phyloP scores from a whole-genome alignment of 2,888 invertebrate genomes.

The Limnephilus marmoratus region DNA sequence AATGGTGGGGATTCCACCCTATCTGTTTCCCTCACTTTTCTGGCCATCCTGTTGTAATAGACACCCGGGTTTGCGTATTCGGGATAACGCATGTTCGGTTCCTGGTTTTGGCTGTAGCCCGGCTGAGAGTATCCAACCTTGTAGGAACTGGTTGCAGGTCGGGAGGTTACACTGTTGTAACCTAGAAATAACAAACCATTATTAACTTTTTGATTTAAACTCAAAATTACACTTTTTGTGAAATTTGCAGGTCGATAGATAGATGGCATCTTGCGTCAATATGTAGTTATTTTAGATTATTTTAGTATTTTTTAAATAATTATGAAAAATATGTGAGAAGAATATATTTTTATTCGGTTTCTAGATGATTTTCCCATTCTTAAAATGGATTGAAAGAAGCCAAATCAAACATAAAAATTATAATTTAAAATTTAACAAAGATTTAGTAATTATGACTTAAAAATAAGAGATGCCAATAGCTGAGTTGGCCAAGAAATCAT shows the following conservation, averaged over 20 bases:
- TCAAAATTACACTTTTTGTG: neutral
- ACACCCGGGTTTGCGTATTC: constrained; percentile 71
- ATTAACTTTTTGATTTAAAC: neutral
- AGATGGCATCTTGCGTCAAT: no score
- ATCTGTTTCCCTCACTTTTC: constrained; percentile 71
- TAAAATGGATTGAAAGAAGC: no score
- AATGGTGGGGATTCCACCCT: constrained; percentile 79
- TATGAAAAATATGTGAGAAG: no score
- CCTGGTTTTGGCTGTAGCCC: constrained; percentile 71
- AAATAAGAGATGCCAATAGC: no score
- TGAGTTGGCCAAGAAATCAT: no score
- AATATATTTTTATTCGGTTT: no score
- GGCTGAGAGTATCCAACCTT: constrained; percentile 77
- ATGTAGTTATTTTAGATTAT: no score
- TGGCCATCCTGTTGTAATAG: constrained; percentile 75
- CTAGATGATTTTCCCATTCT: no score
- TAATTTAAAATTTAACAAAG: no score
- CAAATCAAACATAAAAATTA: no score
- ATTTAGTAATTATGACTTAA: no score
- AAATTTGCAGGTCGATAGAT: neutral
- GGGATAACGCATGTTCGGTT: constrained; percentile 75
- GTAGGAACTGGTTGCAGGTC: constrained; percentile 75
- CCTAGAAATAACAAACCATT: constrained; percentile 69
- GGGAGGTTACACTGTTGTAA: constrained; percentile 70
- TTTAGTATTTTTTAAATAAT: no score